Evolutionary conservation across 2,888 invertebrate genomes (phyloP), one percentile per base, ranked within the genome.

Genomic region (Cosmia trapezina): DNA sequence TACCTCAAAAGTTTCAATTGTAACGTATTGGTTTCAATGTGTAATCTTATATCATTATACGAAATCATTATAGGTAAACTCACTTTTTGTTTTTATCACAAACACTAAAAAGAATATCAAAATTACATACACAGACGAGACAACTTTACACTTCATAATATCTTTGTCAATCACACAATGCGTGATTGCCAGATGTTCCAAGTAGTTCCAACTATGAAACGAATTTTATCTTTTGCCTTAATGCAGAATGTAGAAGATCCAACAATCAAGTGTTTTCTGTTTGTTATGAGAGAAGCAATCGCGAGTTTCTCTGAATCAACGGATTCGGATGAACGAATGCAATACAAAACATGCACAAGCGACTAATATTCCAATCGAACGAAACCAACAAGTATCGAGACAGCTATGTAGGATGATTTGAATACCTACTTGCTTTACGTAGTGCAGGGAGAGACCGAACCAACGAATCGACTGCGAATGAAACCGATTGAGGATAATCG

Each of bases 61-160:
- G 22, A 8, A 57, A 54, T 51, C 4, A 4, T 11, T 33, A 17
- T 17, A 22, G n/a, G n/a, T n/a, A n/a, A 63, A 81, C 73, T 81
- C 67, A 81, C 80, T 73, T 37, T 73, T 68, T 53, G 60, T 49
- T 56, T 65, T 65, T 5, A 81, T 43, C 59, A 70, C 65, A 63
- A 60, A 81, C 56, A 86, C 79, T 22, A 73, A 19, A 62, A 79
- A 69, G n/a, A 84, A 65, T 49, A 59, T 56, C n/a, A 78, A 33
- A 19, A 77, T 54, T 53, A 74, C 60, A 66, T 68, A 56, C 56
- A 78, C 61, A 47, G 51, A 64, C 19, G 64, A 51, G 43, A 60
- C 57, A 65, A 77, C 8, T 74, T 47, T 79, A 68, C 66, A 76
- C 59, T 72, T 64, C 80, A 82, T 85, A 51, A 82, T 85, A 51